Base-by-base conservation (phyloP, 2,113 vertebrate species). In the Pagrus major region DNA sequence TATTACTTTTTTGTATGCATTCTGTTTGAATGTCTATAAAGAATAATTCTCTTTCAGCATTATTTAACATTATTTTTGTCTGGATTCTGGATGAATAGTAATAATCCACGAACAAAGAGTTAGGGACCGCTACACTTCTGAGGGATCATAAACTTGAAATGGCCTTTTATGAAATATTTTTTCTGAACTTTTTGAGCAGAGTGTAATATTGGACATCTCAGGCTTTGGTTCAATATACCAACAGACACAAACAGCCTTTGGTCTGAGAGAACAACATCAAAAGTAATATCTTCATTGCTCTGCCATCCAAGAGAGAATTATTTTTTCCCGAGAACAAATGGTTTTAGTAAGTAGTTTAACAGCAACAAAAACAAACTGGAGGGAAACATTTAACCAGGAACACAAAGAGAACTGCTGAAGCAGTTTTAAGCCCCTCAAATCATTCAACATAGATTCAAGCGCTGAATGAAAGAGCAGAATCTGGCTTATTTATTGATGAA, bases 401-500 rank as follows among this genome's bases (percentile, higher is more conserved):
- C 90, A 92, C 88, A 94, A 93, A 94, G 89, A 88, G 71, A 93
- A 90, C 81, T 79, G 84, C 87, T 86, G 82, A 85, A 77, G 87
- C 78, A 70, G 77, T 80, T 89, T 92, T 87, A 84, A 92, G 87
- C 91, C 81, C 82, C 78, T 83, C 71, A 89, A 90, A 92, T 93
- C 89, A 92, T 94, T 90, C 89, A 87, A 83, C 78, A 88, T 86
- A 82, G 85, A 91, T 85, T 85, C 82, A 87, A 92, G 83, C 5
- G 0, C 76, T 87, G 79, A 91, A 85, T 86, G 80, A 86, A 91
- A 85, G 78, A 91, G 85, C 66, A 80, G 81, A 89, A 80, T 91
- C 55, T 67, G 86, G 80, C 82, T 94, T 93, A 93, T 94, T 94
- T 94, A 94, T 94, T 93, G 89, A 94, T 93, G 88, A 86, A 85